Percentiles rank a stretch among this genome's conserved stretches.
Conservation (phyloP, 2,797 vertebrate genomes). For the Enteromius mattozi region DNA sequence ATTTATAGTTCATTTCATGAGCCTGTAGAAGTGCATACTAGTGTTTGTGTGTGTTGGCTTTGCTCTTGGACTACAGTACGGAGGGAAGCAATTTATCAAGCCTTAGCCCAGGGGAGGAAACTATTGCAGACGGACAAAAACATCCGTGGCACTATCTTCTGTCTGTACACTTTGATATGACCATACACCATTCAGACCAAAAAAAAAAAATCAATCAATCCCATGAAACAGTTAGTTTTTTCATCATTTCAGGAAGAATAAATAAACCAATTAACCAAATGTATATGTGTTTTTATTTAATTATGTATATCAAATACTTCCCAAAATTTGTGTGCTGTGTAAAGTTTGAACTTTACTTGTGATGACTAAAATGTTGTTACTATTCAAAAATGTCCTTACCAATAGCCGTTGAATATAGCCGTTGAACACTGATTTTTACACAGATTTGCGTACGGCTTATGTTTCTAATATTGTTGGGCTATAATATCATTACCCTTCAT, state of each 20-base stretch:
- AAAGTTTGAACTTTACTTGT: background rate
- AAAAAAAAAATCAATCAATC: background rate
- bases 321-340: background rate
- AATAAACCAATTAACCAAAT: background rate
- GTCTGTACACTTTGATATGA: conserved; percentile 42
- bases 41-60: conserved; percentile 49
- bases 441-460: background rate
- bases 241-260: background rate
- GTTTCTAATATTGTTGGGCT: background rate
- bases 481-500: background rate
- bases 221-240: background rate
- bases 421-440: background rate
- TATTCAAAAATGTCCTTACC: too few species aligned
- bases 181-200: conserved; percentile 3
- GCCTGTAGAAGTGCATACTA: conserved; percentile 36
- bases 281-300: background rate
- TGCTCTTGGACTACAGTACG: conserved; percentile 60
- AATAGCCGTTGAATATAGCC: background rate
- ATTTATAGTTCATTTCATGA: conserved; percentile 51
- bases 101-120: conserved; percentile 56
- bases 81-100: conserved; percentile 66
- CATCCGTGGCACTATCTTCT: conserved; percentile 46
- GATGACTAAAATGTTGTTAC: background rate
- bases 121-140: conserved; percentile 56
- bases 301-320: background rate